Evolutionary conservation across 2,888 invertebrate genomes (phyloP), one percentile per base, ranked within the genome.

Genomic region (Lathronympha strigana): DNA sequence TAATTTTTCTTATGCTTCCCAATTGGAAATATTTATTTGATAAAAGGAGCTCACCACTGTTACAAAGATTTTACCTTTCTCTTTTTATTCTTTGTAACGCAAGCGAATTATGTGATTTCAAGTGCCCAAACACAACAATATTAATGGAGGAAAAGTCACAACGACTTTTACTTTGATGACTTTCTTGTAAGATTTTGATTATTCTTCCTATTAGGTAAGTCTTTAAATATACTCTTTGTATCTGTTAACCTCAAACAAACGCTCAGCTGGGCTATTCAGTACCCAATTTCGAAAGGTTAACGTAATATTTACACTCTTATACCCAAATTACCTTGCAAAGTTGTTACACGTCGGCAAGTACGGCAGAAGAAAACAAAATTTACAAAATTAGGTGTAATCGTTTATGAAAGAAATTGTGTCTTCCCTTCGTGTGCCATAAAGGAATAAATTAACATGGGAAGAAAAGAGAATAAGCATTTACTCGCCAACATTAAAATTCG

Each of bases 351-450:
- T 51, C 38, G 47, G 53, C 54, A 60, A 31, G 31, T 47, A 60
- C 53, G 64, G 63, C 23, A 63, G 36, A 60, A 64, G 60, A 64
- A 53, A 66, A 61, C 60, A 54, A 61, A 66, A 66, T 60, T 54
- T 66, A 31, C 47, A 54, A 66, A 66, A 61, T 66, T 53, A 61
- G 54, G 66, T 66, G 53, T 61, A 61, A 61, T 66, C 53, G 66
- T 43, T 61, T 66, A 54, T 60, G 49, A 60, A 15, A 60, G 53
- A 60, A 58, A 64, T 64, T 53, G 60, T 66, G 47, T 53, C 53
- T 47, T 54, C 47, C 53, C 60, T 47, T 53, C 47, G 66, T 47
- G 60, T 25, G 51, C 45, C 58, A 53, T 64, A 58, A 64, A 58
- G 28, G 63, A 63, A 53, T n/a, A 58, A 64, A 58, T 33, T 64